phyloP scores from a whole-genome alignment of 2,888 invertebrate species.

The Tetragonisca angustula region DNA sequence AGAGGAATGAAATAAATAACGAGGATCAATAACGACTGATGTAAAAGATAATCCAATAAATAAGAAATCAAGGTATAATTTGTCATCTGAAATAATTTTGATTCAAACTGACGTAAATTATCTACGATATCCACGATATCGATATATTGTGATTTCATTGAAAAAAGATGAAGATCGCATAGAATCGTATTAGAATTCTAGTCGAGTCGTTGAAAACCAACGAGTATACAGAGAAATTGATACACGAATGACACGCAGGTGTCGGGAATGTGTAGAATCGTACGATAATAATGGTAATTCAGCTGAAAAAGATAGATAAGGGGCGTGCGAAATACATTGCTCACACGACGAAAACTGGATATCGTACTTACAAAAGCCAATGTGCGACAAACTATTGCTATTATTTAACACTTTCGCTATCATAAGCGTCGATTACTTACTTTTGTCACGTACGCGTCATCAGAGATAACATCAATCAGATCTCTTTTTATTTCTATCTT shows the following conservation, averaged over 20 bases:
- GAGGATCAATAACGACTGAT: not conserved
- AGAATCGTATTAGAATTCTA: not conserved
- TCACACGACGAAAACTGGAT: not conserved
- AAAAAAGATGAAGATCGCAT: not conserved
- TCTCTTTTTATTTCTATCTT: not conserved
- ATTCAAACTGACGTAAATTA: not conserved
- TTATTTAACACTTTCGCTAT: slow-evolving; percentile 26
- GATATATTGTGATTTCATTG: not conserved
- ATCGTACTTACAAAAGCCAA: not conserved
- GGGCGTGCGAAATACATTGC: not conserved
- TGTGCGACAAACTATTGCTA: not conserved
- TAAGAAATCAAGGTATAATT: not conserved
- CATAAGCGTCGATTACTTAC: not conserved
- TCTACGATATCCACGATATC: not conserved
- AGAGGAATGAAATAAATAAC: too few relatives aligned
- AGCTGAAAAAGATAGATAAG: not conserved
- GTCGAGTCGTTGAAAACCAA: not conserved
- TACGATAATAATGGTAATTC: not conserved
- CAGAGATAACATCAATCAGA: slow-evolving; percentile 6
- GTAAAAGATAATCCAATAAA: fast-evolving
- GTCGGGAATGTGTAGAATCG: not conserved
- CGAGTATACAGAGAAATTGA: not conserved
- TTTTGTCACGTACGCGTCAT: not conserved
- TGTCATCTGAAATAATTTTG: too few relatives aligned
- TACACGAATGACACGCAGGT: not conserved